phyloP scores from a whole-genome alignment of 2,797 vertebrate genomes.

The Heliangelus exortis region DNA sequence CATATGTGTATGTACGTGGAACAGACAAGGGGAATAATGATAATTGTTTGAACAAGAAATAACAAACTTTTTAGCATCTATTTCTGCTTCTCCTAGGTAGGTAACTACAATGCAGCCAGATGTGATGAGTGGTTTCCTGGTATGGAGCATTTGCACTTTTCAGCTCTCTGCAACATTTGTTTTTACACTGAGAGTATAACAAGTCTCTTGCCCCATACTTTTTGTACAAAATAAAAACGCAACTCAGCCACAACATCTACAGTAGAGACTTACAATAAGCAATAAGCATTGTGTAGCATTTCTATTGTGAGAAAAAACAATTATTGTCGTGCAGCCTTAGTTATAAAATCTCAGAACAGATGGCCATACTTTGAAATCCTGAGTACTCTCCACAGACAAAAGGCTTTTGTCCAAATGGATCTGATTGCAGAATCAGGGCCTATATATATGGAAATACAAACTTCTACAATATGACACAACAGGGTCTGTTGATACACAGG shows the following conservation, averaged over 20 bases:
- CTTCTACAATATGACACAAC: not conserved
- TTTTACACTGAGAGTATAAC: not conserved
- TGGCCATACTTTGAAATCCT: slow-evolving; percentile 41
- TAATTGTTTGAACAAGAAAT: not conserved
- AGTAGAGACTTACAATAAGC: not conserved
- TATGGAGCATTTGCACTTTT: not conserved
- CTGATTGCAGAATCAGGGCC: slow-evolving; percentile 35
- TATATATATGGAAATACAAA: slow-evolving; percentile 64
- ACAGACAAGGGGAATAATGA: not conserved
- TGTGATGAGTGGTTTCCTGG: not conserved
- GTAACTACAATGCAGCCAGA: not conserved
- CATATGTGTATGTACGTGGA: not conserved
- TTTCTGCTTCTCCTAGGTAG: not conserved
- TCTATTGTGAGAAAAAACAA: not conserved
- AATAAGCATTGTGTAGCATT: slow-evolving; percentile 12
- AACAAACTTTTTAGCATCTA: not conserved
- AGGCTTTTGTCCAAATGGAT: slow-evolving; percentile 57
- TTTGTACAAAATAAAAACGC: not conserved
- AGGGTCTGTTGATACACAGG: not conserved
- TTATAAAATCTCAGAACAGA: slow-evolving; percentile 62
- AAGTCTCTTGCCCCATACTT: not conserved
- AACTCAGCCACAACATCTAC: not conserved
- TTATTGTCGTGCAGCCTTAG: not conserved
- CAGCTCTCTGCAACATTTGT: not conserved
- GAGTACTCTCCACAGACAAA: slow-evolving; percentile 60